Base-by-base conservation (phyloP, 1,140 invertebrate species). In the Capitella teleta region DNA sequence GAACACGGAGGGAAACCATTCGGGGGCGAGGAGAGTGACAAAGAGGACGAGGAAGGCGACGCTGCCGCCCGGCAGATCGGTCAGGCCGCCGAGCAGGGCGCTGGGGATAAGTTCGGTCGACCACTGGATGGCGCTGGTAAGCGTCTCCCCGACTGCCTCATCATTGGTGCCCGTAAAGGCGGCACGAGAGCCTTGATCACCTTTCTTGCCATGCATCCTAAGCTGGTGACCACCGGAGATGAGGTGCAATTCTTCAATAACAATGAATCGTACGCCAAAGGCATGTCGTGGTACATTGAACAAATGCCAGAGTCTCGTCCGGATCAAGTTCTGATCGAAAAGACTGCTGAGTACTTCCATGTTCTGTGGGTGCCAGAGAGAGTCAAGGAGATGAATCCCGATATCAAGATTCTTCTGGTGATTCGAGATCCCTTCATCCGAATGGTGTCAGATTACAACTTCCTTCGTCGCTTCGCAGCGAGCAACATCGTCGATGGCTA, bases 401-500 rank as follows among this genome's bases (percentile, higher is more conserved):
- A 30, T 3, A 51, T 38, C 30, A 86, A 84, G 67, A 70, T 95
- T 10, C 74, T 95, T 23, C 80, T 91, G 4, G 86, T 94, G 8
- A 84, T 94, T 1, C 73, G 89, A 19, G 86, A 95, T 72, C 91
- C 91, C 1, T 87, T 92, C 6, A 91, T 85, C 0, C 73, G 91
- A 46, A 86, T 88, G 6, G 84, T 95, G 23, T 92, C 87, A n/a
- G 90, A 94, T 70, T 93, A 92, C 59, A 84, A n/a, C n/a, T n/a
- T n/a, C n/a, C n/a, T n/a, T n/a, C n/a, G n/a, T n/a, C n/a, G 92
- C 92, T 57, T 82, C 86, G 0, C 88, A 93, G 57, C n/a, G n/a
- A n/a, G n/a, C n/a, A n/a, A n/a, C n/a, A n/a, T n/a, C n/a, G n/a
- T n/a, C n/a, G n/a, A n/a, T n/a, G n/a, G n/a, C n/a, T n/a, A n/a